phyloP scores from a whole-genome alignment of 2,113 vertebrate genomes.

The Pseudorasbora parva region DNA sequence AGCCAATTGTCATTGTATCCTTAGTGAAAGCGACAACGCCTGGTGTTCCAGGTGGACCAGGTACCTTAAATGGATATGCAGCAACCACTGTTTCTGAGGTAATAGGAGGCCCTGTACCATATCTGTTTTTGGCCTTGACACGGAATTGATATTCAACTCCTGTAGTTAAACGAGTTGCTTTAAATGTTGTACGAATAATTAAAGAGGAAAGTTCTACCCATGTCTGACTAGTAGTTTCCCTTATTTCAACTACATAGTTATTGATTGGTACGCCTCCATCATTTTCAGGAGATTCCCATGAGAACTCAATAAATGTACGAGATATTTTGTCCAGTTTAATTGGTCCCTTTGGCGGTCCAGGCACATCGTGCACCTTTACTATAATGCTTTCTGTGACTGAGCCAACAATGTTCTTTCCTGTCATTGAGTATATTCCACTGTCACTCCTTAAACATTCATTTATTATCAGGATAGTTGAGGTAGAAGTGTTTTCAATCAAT shows the following conservation, averaged over 20 bases:
- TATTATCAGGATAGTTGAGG: slow-evolving; percentile 88
- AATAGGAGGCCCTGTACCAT: slow-evolving; percentile 89
- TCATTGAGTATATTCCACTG: slow-evolving; percentile 86
- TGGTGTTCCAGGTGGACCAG: slow-evolving; percentile 95
- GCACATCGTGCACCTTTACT: slow-evolving; percentile 93
- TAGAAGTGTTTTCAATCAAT: slow-evolving; percentile 87
- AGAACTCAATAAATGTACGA: slow-evolving; percentile 86
- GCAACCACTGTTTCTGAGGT: slow-evolving; percentile 88
- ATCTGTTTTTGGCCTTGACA: slow-evolving; percentile 95
- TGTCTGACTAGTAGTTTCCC: slow-evolving; percentile 89
- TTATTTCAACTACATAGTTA: slow-evolving; percentile 92
- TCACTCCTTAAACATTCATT: slow-evolving; percentile 88
- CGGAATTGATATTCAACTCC: slow-evolving; percentile 96
- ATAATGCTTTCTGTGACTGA: slow-evolving; percentile 88
- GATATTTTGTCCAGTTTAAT: slow-evolving; percentile 92
- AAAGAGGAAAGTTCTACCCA: slow-evolving; percentile 90
- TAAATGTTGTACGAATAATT: slow-evolving; percentile 92
- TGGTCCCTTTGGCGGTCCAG: slow-evolving; percentile 94
- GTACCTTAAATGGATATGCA: slow-evolving; percentile 92
- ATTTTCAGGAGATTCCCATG: slow-evolving; percentile 93
- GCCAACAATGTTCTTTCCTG: slow-evolving; percentile 92
- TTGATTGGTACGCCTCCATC: slow-evolving; percentile 97
- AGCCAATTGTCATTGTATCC: slow-evolving; percentile 93
- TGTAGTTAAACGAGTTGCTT: slow-evolving; percentile 89
- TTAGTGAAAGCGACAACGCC: slow-evolving; percentile 90